Base-by-base conservation (phyloP, 1,140 invertebrate species). In the Drosophila saltans region DNA sequence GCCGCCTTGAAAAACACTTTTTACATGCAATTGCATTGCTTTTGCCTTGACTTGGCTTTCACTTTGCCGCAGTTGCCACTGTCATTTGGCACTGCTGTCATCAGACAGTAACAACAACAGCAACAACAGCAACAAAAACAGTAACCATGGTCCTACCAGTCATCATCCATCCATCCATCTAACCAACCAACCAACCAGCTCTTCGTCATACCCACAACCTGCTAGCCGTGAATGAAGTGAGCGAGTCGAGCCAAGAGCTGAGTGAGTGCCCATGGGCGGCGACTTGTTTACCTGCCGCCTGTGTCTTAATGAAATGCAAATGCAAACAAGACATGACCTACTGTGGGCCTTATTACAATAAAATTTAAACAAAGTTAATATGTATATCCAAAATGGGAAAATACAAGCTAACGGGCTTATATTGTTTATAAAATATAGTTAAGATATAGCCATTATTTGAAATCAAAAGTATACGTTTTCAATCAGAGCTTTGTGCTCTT, bases 281-380 rank as follows among this genome's bases (percentile, higher is more conserved):
- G 66, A 65, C 76, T 72, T 88, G 79, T 80, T 80, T 86, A 80
- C 77, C 72, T 78, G 71, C 70, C 71, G 71, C 70, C 74, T 80
- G 69, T 89, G 77, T 88, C 84, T 89, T 88, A 89, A 84, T 89
- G 84, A 90, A 88, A 89, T 88, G 71, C 78, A 88, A 88, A 88
- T 84, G 84, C 77, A 80, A 86, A 89, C 80, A 84, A 73, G 58
- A 66, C 40, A 21, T 60, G 30, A 70, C 64, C 21, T 21, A 77
- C 74, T 45, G 69, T 77, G 74, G 74, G 56, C 21, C 5, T 52
- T 24, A 26, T 26, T 26, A 2, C 7, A 2, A 52, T 52, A 4
- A 26, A 10, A 10, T 1, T 24, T 26, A 24, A 52, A 10, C 24
- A 52, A 52, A 52, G n/a, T 8, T 26, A 1, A 26, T 26, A 26